Base-by-base conservation (phyloP, 2,888 invertebrate species). In the Idaea aversata region DNA sequence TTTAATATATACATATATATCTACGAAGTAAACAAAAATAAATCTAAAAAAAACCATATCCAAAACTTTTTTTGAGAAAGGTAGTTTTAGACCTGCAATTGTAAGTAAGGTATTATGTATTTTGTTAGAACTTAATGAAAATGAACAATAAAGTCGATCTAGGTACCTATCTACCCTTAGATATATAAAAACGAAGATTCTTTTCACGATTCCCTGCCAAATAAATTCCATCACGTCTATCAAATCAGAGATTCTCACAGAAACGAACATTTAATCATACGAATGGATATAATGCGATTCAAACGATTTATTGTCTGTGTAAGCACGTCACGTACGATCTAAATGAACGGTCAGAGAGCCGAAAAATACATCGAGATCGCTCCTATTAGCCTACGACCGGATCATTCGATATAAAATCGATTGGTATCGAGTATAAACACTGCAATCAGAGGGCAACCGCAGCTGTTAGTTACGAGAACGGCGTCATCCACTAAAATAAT, bases 401-500 rank as follows among this genome's bases (percentile, higher is more conserved):
- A 88, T 86, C 87, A 85, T 85, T 91, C 86, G 85, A 72, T 85
- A 88, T 83, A 83, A 88, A 89, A 91, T 90, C 88, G 91, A 90
- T 90, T 90, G 87, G 87, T 80, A 84, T 83, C 81, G 87, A 82
- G 82, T 81, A 83, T 93, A 93, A 93, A 93, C 82, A 93, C 92
- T 91, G 88, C 92, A 90, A 93, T 93, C 88, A 90, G 79, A 77
- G 72, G 75, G 78, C 80, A 80, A 82, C 82, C 85, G 91, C 92
- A 93, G 91, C 90, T 92, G 91, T 88, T 90, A 88, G 88, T 84
- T 85, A 84, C 59, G 58, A 7, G 15, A 16, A 59, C 58, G 85
- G 85, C 88, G 88, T 90, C 90, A 90, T 88, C 91, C 92, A 89
- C 92, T 93, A 90, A 92, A 91, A 91, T 91, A 91, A 91, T 92